These are phyloP conservation scores for Athrips mouffetella DNA, from an alignment of 2,888 invertebrate genomes.

Conservation along the genomic window DNA sequence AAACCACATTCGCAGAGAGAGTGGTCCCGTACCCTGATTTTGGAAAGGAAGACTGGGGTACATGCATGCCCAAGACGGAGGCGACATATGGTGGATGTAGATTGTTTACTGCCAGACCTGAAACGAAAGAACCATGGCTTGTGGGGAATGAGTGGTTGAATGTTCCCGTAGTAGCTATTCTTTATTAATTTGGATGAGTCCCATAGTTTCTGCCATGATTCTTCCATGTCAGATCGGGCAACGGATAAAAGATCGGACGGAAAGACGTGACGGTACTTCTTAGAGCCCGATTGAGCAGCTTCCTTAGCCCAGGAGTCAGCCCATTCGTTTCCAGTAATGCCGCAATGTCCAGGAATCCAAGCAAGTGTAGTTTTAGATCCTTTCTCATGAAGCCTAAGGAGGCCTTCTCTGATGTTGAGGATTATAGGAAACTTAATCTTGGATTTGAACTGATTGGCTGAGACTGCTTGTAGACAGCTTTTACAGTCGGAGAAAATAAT, in stretches of 20 bases:
- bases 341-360: constrained; percentile 5
- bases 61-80: neutral
- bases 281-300: neutral
- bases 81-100: neutral
- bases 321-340: neutral
- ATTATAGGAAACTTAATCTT: neutral
- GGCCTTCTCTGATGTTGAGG: neutral
- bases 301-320: neutral
- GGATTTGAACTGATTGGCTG: neutral
- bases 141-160: neutral
- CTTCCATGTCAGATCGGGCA: neutral
- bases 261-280: neutral
- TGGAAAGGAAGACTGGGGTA: neutral
- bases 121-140: neutral
- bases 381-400: neutral
- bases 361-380: neutral
- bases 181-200: neutral
- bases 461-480: neutral
- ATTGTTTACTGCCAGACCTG: neutral
- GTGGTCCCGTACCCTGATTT: neutral
- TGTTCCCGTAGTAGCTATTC: neutral
- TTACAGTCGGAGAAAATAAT: constrained; percentile 4
- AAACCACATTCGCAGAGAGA: neutral
- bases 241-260: neutral
- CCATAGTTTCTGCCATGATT: neutral